Evolutionary conservation across 2,888 invertebrate genomes (phyloP), one percentile per base, ranked within the genome.

Genomic region (Cenopis cana): DNA sequence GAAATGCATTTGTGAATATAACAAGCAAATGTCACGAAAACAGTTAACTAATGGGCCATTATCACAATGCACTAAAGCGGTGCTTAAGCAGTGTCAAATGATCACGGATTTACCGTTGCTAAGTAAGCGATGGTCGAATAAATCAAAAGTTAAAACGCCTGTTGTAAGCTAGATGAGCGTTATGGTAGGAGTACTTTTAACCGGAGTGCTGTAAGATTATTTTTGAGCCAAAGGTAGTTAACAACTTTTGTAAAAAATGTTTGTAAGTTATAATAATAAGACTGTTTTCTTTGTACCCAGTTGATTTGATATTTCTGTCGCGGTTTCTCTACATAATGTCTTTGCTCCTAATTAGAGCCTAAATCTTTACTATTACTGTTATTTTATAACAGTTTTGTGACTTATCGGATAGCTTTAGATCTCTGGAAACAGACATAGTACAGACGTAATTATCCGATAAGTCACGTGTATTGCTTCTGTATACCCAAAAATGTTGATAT

Each of bases 91-190:
- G 62, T 67, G 75, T 72, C 73, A 73, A 73, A 76, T 76, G 76
- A 80, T 79, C 79, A 78, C 79, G 78, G 74, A 74, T 84, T 83
- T 82, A 83, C 85, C 85, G 86, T 84, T 85, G 82, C 74, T 76
- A 77, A 76, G 78, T 76, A 77, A 76, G 78, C 80, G 82, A 80
- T 79, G 81, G 81, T 79, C 78, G 85, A 87, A 89, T 91, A 90
- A 91, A 91, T 91, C 91, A 91, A 85, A 89, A 80, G 84, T 87
- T 89, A 89, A 67, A 90, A 88, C 82, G 84, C 84, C 75, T 78
- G 82, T 82, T 86, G 82, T 82, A 83, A 85, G 83, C 78, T 80
- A 79, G 79, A 82, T 81, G 82, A 79, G 81, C 85, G 85, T 83
- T 89, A 86, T 87, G 75, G 68, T 72, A 65, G 78, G 74, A 69